Percentiles rank a stretch among this genome's conserved stretches.
Conservation (phyloP, 2,888 invertebrate species). For the Phalera bucephala region DNA sequence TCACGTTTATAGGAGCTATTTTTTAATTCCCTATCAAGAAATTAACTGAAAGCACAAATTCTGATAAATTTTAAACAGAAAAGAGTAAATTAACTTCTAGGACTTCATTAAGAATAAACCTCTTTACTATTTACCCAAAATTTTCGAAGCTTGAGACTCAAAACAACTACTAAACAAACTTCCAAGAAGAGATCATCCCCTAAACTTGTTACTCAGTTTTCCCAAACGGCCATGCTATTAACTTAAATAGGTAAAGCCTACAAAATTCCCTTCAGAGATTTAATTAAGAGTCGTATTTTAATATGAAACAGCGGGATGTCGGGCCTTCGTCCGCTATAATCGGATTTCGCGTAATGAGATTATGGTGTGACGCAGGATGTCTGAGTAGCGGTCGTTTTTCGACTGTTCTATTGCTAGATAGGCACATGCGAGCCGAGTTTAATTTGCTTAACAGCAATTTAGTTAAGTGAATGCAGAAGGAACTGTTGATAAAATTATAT, state of each 20-base stretch:
- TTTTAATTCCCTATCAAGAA: too few relatives aligned
- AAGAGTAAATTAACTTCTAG: too few relatives aligned
- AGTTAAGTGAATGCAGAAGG: conserved; percentile 10
- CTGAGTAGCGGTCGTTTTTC: conserved; percentile 13
- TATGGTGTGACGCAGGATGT: conserved; percentile 33
- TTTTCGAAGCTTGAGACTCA: too few relatives aligned
- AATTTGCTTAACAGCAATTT: conserved; percentile 10
- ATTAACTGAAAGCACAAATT: too few relatives aligned
- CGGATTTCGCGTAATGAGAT: conserved; percentile 58
- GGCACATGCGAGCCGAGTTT: conserved; percentile 8
- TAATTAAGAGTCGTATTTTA: conserved; percentile 46
- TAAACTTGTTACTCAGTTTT: conserved; percentile 7
- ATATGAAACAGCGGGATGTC: conserved; percentile 36
- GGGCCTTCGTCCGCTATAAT: conserved; percentile 45
- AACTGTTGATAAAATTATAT: too few relatives aligned
- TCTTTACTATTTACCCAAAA: too few relatives aligned
- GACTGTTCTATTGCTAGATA: conserved; percentile 11
- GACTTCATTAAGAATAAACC: too few relatives aligned
- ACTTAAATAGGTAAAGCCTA: conserved; percentile 21
- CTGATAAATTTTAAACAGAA: too few relatives aligned
- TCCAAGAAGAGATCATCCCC: conserved; percentile 4
- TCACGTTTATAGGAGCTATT: too few relatives aligned
- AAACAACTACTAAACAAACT: too few relatives aligned
- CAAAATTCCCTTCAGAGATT: conserved; percentile 24
- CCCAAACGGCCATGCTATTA: conserved; percentile 11